phyloP scores from a whole-genome alignment of 1,140 invertebrate genomes.

The Drosophila yakuba region DNA sequence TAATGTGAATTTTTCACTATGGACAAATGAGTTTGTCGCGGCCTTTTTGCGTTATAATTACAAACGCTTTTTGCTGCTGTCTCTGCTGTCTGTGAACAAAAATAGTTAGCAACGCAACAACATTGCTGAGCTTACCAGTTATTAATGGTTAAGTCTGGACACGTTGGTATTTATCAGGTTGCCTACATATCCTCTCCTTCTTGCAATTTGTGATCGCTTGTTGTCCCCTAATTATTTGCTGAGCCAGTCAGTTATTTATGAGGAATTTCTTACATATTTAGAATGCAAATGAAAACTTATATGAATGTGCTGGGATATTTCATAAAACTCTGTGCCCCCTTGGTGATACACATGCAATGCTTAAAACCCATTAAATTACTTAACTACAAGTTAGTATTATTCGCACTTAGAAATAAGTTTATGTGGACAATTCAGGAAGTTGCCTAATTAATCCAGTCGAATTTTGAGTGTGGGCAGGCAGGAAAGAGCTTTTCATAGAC shows the following conservation, averaged over 20 bases:
- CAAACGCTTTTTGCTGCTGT: slow-evolving; percentile 50
- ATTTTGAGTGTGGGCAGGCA: background rate
- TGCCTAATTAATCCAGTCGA: slow-evolving; percentile 1
- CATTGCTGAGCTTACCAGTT: slow-evolving; percentile 70
- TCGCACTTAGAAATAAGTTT: background rate
- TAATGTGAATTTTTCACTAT: slow-evolving; percentile 79
- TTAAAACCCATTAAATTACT: background rate
- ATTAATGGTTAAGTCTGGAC: slow-evolving; percentile 74
- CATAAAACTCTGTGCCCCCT: background rate
- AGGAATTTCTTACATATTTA: slow-evolving; percentile 20
- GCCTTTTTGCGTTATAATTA: slow-evolving; percentile 81
- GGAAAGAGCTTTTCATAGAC: background rate
- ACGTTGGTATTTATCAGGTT: slow-evolving; percentile 66
- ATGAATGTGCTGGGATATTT: background rate
- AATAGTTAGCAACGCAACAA: slow-evolving; percentile 68
- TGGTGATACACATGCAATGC: background rate
- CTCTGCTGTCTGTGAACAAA: slow-evolving; percentile 32
- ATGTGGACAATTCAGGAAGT: background rate
- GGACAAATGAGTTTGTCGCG: slow-evolving; percentile 82
- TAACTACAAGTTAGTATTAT: too few relatives aligned
- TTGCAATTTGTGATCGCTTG: slow-evolving; percentile 60
- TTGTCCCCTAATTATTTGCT: slow-evolving; percentile 24
- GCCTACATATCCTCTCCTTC: slow-evolving; percentile 19
- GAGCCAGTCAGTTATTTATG: slow-evolving; percentile 3
- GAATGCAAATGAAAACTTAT: slow-evolving; percentile 9